Conservation (phyloP, 2,888 invertebrate genomes). For the Drosophila kuntzei region DNA sequence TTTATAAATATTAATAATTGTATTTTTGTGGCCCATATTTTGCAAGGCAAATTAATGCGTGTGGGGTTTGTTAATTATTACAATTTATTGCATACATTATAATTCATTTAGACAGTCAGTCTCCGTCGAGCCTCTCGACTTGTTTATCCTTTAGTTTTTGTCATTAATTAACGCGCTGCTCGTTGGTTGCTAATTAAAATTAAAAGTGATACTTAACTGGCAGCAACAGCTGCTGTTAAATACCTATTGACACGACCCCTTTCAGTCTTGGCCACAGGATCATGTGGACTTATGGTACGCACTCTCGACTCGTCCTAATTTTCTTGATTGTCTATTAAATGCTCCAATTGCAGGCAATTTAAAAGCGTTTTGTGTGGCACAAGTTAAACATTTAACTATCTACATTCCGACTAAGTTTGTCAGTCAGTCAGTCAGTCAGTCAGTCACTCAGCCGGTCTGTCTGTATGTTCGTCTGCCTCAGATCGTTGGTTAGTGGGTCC, state of each 20-base stretch:
- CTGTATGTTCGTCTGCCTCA: background rate
- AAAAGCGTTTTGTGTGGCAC: constrained; percentile 41
- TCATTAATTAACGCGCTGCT: constrained; percentile 70
- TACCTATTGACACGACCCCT: constrained; percentile 6
- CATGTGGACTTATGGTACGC: constrained; percentile 10
- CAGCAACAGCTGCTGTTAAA: constrained; percentile 57
- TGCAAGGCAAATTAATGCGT: constrained; percentile 48
- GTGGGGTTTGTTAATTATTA: constrained; percentile 64
- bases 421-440: background rate
- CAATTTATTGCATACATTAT: constrained; percentile 70
- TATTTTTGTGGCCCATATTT: constrained; percentile 20
- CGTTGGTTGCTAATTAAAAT: constrained; percentile 73
- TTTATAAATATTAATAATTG: constrained; percentile 10
- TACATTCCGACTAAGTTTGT: background rate
- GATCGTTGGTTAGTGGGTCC: background rate
- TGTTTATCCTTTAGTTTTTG: constrained; percentile 59
- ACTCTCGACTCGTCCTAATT: constrained; percentile 42
- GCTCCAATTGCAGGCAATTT: constrained; percentile 36
- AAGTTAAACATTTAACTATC: constrained; percentile 55
- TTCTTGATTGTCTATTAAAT: constrained; percentile 56
- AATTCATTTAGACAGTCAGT: constrained; percentile 62
- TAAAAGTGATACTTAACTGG: constrained; percentile 74
- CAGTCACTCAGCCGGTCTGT: background rate
- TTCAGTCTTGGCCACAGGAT: background rate
- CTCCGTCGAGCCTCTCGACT: constrained; percentile 28